Evolutionary conservation across 2,888 invertebrate genomes (phyloP), one percentile per base, ranked within the genome.

Genomic region (Dicycla oo): DNA sequence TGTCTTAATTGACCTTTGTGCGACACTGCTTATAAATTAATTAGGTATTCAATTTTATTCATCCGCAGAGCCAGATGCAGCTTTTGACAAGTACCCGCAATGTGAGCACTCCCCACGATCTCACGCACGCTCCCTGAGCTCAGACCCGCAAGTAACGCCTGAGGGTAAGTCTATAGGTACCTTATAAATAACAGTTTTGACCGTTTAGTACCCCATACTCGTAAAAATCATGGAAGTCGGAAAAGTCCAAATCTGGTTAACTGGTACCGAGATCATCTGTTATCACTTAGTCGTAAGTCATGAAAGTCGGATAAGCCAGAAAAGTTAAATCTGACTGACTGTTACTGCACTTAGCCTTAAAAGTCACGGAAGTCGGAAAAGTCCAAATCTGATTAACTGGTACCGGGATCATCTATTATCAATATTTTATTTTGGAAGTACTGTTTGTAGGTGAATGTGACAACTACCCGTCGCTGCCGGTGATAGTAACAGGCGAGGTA

Each of bases 51-150:
- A 40, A n/a, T 30, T 56, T 23, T 2, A 43, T 51, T 23, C n/a
- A 34, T 15, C 30, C 15, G 10, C 69, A 97, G 98, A 98, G 90
- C 96, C 97, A 13, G 97, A 98, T 91, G 96, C 97, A 40, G 97
- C 97, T 69, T 97, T 98, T 84, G 98, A 98, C 88, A 97, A 97
- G 83, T 97, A 97, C 89, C 94, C 98, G 5, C 96, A 97, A 83
- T 93, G 94, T 78, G 92, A 81, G 0, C 94, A 94, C 77, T 93
- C 95, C 38, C 93, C 93, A 67, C 92, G 94, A 1, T 87, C 92
- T 6, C 93, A 94, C 88, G 93, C 87, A 0, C 93, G 93, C 76
- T 94, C 95, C 0, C 87, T 94, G 62, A 93, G 92, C 82, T 94
- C 95, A 2, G 96, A 96, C 75, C 94, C 94, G 4, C 95, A 95